These are phyloP conservation scores for Ornithoptera alexandrae DNA, from an alignment of 2,888 invertebrate genomes.

Conservation along the genomic window DNA sequence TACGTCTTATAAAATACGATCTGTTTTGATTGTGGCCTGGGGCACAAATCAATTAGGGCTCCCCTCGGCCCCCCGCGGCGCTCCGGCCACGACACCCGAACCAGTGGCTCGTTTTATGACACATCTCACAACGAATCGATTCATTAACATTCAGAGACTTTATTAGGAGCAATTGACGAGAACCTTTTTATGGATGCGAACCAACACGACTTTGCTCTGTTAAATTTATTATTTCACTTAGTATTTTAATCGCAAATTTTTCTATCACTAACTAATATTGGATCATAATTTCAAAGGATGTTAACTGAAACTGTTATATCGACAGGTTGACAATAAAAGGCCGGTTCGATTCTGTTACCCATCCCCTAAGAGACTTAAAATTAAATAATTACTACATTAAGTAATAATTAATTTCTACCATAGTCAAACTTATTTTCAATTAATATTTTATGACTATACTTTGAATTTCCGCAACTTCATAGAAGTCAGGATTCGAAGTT, in stretches of 20 bases:
- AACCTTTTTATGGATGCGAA: slow-evolving; percentile 36
- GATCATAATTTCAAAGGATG: neutral
- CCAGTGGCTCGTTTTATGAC: slow-evolving; percentile 80
- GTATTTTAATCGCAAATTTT: neutral
- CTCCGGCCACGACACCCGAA: slow-evolving; percentile 66
- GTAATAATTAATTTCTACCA: too few species aligned
- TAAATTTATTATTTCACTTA: slow-evolving; percentile 31
- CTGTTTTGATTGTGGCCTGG: slow-evolving; percentile 81
- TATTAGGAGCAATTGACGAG: slow-evolving; percentile 70
- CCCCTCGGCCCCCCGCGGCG: slow-evolving; percentile 65
- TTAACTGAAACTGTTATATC: too few species aligned
- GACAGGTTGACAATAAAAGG: too few species aligned
- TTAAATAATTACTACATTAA: too few species aligned
- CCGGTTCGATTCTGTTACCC: too few species aligned
- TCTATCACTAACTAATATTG: neutral
- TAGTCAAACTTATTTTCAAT: too few species aligned
- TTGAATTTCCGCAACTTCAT: too few species aligned
- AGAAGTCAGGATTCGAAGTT: too few species aligned
- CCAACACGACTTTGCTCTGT: slow-evolving; percentile 42
- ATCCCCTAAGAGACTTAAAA: too few species aligned
- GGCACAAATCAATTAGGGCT: slow-evolving; percentile 80
- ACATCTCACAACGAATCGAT: slow-evolving; percentile 73
- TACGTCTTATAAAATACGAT: slow-evolving; percentile 80
- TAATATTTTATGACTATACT: too few species aligned
- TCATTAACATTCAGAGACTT: slow-evolving; percentile 77